Evolutionary conservation across 2,113 vertebrate species (phyloP).

Genomic region (Lepidothrix coronata): DNA sequence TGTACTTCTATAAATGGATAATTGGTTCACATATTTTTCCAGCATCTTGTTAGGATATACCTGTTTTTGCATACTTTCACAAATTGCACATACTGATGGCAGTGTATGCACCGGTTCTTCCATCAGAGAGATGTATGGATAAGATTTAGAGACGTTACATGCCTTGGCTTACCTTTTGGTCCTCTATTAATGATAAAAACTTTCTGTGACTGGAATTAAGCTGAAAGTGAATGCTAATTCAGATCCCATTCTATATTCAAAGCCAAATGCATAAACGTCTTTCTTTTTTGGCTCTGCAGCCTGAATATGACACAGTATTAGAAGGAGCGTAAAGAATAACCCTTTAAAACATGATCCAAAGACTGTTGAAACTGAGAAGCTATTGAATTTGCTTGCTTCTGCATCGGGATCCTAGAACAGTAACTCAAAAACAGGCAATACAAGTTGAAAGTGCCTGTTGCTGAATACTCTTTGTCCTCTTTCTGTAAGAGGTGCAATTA

Average conservation of each 20-base stretch:
- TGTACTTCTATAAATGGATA: background rate
- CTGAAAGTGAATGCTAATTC: background rate
- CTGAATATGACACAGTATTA: background rate
- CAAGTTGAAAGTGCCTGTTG: background rate
- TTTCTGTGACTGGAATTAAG: background rate
- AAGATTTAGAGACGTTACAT: background rate
- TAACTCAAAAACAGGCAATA: background rate
- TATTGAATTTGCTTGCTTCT: background rate
- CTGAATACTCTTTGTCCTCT: background rate
- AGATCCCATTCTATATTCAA: background rate
- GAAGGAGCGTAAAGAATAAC: background rate
- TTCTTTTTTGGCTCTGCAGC: background rate
- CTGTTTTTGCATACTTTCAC: background rate
- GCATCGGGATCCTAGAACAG: background rate
- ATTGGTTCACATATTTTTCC: background rate
- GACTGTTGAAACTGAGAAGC: background rate
- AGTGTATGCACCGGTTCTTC: background rate
- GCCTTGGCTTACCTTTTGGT: background rate
- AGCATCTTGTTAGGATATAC: background rate
- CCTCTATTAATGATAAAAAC: background rate
- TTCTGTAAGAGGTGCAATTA: background rate
- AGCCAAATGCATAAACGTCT: background rate
- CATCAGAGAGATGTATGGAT: background rate
- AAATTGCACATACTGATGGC: background rate
- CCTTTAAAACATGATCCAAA: background rate